Conservation (phyloP, 2,113 vertebrate species). For the Monarcha castaneiventris region DNA sequence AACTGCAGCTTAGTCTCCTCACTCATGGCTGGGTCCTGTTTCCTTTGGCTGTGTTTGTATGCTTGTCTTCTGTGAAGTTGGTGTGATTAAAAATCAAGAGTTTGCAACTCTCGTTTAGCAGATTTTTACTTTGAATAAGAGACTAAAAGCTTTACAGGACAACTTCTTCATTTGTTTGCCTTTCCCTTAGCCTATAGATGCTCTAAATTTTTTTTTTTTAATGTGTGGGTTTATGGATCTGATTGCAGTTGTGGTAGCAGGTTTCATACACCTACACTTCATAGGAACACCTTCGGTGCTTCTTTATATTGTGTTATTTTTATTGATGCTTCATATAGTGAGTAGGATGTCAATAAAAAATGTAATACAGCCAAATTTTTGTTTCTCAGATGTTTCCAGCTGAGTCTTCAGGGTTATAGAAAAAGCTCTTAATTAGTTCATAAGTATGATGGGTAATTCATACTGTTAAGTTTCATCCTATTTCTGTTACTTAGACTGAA, state of each 20-base stretch:
- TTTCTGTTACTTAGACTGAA: not conserved
- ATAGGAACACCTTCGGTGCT: not conserved
- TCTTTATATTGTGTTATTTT: not conserved
- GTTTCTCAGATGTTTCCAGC: not conserved
- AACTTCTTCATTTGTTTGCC: not conserved
- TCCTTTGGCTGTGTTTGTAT: not conserved
- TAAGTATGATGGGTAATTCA: not conserved
- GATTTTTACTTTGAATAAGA: not conserved
- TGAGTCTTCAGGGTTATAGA: not conserved
- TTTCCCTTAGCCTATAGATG: not conserved
- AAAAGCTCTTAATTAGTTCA: not conserved
- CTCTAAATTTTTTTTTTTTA: not conserved
- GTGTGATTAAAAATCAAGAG: not conserved
- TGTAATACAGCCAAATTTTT: not conserved
- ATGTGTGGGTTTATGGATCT: not conserved
- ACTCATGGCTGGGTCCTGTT: not conserved
- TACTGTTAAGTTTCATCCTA: not conserved
- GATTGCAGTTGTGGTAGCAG: not conserved
- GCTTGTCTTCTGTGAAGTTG: not conserved
- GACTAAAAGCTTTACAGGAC: not conserved
- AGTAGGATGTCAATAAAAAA: not conserved
- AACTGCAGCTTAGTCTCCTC: not conserved
- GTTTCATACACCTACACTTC: not conserved
- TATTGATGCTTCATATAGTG: not conserved
- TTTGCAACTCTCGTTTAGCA: not conserved